A percentile compares a stretch with the other conserved stretches of the same genome.
These are phyloP conservation scores for Sebastes cheni DNA, from an alignment of 2,797 vertebrate species.

Conservation along the genomic window DNA sequence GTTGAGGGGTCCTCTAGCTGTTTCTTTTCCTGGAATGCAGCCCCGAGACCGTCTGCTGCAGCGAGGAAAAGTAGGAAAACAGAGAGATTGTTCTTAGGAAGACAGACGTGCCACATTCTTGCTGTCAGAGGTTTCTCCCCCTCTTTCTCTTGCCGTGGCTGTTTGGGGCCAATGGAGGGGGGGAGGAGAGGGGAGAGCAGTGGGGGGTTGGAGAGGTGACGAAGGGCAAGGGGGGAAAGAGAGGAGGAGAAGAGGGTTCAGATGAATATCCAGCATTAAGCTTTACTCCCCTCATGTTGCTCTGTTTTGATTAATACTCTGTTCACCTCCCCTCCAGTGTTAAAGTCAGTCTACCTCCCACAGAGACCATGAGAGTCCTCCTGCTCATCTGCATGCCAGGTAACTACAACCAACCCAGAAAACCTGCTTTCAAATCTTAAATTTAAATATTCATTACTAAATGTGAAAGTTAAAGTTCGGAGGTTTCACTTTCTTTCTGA, in stretches of 20 bases:
- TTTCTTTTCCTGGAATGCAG: slow-evolving; percentile 80
- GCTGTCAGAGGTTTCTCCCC: slow-evolving; percentile 50
- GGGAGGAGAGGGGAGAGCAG: slow-evolving; percentile 10
- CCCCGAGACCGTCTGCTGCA: slow-evolving; percentile 67
- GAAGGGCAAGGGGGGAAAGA: slow-evolving; percentile 30
- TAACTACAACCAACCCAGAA: slow-evolving; percentile 38
- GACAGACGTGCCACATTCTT: slow-evolving; percentile 79
- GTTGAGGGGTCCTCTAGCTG: slow-evolving; percentile 58
- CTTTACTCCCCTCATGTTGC: slow-evolving; percentile 18
- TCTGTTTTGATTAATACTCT: slow-evolving; percentile 20
- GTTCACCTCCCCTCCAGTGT: slow-evolving; percentile 42
- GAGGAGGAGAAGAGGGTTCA: slow-evolving; percentile 26
- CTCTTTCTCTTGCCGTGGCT: slow-evolving; percentile 20
- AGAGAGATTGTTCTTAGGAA: slow-evolving; percentile 72
- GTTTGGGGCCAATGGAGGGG: slow-evolving; percentile 53
- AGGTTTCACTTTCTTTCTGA: neutral
- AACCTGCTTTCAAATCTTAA: neutral
- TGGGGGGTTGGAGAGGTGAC: slow-evolving; percentile 48
- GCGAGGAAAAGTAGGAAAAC: slow-evolving; percentile 71
- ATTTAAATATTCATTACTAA: neutral
- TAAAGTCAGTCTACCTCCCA: slow-evolving; percentile 74
- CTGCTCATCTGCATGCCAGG: slow-evolving; percentile 69
- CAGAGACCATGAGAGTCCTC: slow-evolving; percentile 77
- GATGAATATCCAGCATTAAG: slow-evolving; percentile 6
- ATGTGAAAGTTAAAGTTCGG: neutral